A percentile compares a stretch with the other conserved stretches of the same genome.
Evolutionary conservation across 1,140 invertebrate species (phyloP).

Genomic region (Papilio polytes): DNA sequence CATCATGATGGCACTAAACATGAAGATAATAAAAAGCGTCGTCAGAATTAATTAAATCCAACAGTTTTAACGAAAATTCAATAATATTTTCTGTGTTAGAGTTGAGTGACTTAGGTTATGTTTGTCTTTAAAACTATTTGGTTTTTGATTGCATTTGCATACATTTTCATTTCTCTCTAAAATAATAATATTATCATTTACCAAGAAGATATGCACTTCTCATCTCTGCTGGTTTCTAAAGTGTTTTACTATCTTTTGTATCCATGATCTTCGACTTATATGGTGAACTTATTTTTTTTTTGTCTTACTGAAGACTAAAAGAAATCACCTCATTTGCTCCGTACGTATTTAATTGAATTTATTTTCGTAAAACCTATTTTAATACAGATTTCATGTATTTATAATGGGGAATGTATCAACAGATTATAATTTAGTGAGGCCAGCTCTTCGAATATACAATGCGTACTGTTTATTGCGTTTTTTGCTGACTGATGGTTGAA

Average conservation of each 20-base stretch:
- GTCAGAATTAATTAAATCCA: background rate
- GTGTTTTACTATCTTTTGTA: background rate
- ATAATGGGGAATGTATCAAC: too few species aligned
- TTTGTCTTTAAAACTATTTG: background rate
- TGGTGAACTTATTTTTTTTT: background rate
- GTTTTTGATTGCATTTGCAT: background rate
- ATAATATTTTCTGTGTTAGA: background rate
- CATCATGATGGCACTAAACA: background rate
- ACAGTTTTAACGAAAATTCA: background rate
- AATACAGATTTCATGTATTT: too few species aligned
- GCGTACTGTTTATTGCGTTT: too few species aligned
- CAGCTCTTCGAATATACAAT: too few species aligned
- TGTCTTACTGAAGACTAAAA: background rate
- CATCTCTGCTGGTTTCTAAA: background rate
- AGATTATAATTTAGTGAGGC: too few species aligned
- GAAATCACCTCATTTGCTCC: background rate
- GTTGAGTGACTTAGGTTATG: background rate
- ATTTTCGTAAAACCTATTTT: too few species aligned
- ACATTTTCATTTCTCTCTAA: too few species aligned
- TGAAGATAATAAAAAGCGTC: slow-evolving; percentile 5
- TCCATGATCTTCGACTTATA: background rate
- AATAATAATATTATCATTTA: too few species aligned
- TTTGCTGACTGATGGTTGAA: too few species aligned
- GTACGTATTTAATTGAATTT: too few species aligned
- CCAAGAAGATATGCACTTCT: background rate